A percentile compares a stretch with the other conserved stretches of the same genome.
These are phyloP conservation scores for Bettongia penicillata DNA, from an alignment of 2,113 vertebrate species.

Conservation along the genomic window DNA sequence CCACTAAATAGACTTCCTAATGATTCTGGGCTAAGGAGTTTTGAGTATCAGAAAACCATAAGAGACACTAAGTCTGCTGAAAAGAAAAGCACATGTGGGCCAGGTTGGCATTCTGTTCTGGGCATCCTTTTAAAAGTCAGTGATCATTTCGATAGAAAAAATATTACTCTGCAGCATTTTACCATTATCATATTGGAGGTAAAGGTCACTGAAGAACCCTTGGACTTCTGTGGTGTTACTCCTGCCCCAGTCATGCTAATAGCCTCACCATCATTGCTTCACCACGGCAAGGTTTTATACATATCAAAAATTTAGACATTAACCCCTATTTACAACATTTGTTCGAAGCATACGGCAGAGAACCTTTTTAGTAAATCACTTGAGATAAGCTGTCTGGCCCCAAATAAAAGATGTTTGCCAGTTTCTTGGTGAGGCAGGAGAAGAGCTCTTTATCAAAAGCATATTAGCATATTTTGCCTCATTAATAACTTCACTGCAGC, in stretches of 20 bases:
- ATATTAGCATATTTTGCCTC: conserved; percentile 90
- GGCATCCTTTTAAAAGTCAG: conserved; percentile 15
- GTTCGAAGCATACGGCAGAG: conserved; percentile 63
- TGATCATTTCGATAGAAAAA: not conserved
- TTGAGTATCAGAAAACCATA: conserved; percentile 78
- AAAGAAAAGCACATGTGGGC: conserved; percentile 62
- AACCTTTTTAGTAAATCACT: conserved; percentile 81
- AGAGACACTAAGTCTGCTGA: conserved; percentile 76
- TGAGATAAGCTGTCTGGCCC: conserved; percentile 83
- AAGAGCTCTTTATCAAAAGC: conserved; percentile 85
- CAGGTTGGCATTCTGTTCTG: conserved; percentile 53
- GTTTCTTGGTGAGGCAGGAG: conserved; percentile 82
- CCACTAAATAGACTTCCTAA: conserved; percentile 73
- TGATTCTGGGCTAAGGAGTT: conserved; percentile 74
- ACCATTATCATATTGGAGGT: conserved; percentile 47
- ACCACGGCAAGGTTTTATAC: conserved; percentile 62
- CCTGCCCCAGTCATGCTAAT: conserved; percentile 43
- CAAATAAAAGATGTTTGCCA: conserved; percentile 86
- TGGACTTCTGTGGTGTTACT: conserved; percentile 53
- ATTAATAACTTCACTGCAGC: conserved; percentile 88
- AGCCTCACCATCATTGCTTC: conserved; percentile 53
- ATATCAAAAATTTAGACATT: conserved; percentile 80
- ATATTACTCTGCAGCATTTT: fast-evolving
- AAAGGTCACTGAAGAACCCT: conserved; percentile 63
- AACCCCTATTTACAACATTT: conserved; percentile 81